phyloP scores from a whole-genome alignment of 2,113 vertebrate genomes.

The Grammomys surdaster region DNA sequence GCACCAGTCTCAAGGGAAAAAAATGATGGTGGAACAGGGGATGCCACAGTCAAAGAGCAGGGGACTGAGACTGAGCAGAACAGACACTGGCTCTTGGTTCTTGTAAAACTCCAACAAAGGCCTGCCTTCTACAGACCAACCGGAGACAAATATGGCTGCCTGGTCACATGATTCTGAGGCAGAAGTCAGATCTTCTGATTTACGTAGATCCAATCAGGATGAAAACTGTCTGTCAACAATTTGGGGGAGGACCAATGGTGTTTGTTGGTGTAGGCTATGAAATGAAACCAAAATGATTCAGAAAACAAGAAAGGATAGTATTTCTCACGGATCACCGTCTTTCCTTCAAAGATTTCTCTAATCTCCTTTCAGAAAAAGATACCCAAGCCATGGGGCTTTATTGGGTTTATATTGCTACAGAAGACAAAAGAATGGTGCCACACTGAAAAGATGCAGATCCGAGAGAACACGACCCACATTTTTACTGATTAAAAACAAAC shows the following conservation, averaged over 20 bases:
- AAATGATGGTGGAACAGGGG: not conserved
- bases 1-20: not conserved
- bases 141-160: not conserved
- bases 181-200: not conserved
- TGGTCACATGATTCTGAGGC: fast-evolving
- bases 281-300: not conserved
- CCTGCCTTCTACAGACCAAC: not conserved
- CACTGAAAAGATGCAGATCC: not conserved
- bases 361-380: not conserved
- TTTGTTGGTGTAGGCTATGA: not conserved
- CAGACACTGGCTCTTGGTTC: not conserved
- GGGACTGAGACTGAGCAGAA: not conserved
- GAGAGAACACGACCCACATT: not conserved
- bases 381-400: not conserved
- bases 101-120: not conserved
- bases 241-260: not conserved
- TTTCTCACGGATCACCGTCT: not conserved
- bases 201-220: not conserved
- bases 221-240: not conserved
- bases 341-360: slow-evolving; percentile 3
- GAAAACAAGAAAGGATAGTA: not conserved
- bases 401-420: not conserved
- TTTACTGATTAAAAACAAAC: not conserved
- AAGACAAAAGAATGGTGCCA: not conserved
- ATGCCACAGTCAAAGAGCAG: fast-evolving